Evolutionary conservation across 2,797 vertebrate species (phyloP), one percentile per base, ranked within the genome.

Genomic region (Pyrocephalus nanus): DNA sequence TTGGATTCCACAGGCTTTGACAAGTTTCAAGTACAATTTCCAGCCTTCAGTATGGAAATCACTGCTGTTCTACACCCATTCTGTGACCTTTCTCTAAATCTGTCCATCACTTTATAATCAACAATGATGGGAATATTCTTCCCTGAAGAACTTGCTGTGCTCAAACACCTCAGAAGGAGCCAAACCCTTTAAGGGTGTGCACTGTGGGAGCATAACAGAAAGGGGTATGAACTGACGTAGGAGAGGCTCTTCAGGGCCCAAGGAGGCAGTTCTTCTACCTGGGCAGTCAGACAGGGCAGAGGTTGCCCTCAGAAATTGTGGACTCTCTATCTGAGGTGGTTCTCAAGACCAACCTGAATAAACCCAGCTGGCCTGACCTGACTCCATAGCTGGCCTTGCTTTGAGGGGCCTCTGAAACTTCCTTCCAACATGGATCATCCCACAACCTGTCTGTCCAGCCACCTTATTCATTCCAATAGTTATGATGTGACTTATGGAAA

Each of bases 191-290:
- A 3, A 1, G 8, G 9, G 2, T 1, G 5, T 21, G 12, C 8
- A 9, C 1, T 7, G 11, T n/a, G 42, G 13, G 16, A 58, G 2
- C 22, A 9, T 0, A 1, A 26, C 18, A 42, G n/a, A 7, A 12
- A 12, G 15, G 18, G 42, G 9, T 17, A 2, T 10, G 19, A 73
- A 17, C 20, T 8, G 61, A 16, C 0, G 4, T 6, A 11, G 43
- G 38, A 75, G 27, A 22, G 47, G 57, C 48, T 66, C 23, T 60
- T 11, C 21, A 40, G 53, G 17, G 11, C 30, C 5, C 3, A 12
- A 12, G 15, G 30, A 13, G 23, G 15, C 14, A 2, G 27, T n/a
- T 65, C 21, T 36, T 48, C 8, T 20, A 19, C 1, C 0, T 5
- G 21, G 12, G 27, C 30, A 5, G 43, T 19, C 48, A 15, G 30